These are phyloP conservation scores for Larimichthys polyactis DNA, from an alignment of 2,113 vertebrate genomes.

Conservation along the genomic window DNA sequence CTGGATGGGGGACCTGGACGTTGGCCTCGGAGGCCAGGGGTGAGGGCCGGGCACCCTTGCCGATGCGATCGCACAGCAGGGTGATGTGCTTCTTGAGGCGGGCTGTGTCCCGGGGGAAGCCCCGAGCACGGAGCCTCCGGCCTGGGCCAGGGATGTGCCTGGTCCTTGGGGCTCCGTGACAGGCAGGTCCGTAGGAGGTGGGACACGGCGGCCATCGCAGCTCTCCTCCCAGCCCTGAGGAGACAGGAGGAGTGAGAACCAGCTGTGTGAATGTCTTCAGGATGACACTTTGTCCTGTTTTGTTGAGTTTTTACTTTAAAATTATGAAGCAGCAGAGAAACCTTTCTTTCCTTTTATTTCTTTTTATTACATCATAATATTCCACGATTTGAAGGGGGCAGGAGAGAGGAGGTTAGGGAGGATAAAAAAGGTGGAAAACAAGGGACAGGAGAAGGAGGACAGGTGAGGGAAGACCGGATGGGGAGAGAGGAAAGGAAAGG, in stretches of 20 bases:
- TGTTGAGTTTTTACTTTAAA: background rate
- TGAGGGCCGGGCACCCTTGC: conserved; percentile 93
- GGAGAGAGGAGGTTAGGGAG: background rate
- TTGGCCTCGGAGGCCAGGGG: conserved; percentile 85
- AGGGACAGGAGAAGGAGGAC: background rate
- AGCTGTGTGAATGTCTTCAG: background rate
- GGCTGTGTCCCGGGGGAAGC: conserved; percentile 90
- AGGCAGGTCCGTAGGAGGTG: conserved; percentile 94
- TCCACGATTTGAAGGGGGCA: background rate
- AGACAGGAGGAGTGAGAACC: conserved; percentile 7
- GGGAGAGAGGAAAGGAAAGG: background rate
- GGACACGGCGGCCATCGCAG: conserved; percentile 91
- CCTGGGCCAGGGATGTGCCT: conserved; percentile 87
- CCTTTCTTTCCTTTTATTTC: too few species aligned
- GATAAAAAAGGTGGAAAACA: background rate
- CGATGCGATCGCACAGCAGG: conserved; percentile 92
- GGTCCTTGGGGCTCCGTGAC: conserved; percentile 94
- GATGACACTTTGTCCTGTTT: background rate
- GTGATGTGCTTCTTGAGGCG: conserved; percentile 95
- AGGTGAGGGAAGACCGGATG: background rate
- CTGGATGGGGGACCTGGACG: conserved; percentile 73
- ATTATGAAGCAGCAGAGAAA: background rate
- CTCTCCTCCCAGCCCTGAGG: conserved; percentile 97
- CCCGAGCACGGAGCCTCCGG: conserved; percentile 80
- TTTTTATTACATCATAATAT: too few species aligned